phyloP scores from a whole-genome alignment of 1,140 invertebrate species.

The Diorhabda sublineata region DNA sequence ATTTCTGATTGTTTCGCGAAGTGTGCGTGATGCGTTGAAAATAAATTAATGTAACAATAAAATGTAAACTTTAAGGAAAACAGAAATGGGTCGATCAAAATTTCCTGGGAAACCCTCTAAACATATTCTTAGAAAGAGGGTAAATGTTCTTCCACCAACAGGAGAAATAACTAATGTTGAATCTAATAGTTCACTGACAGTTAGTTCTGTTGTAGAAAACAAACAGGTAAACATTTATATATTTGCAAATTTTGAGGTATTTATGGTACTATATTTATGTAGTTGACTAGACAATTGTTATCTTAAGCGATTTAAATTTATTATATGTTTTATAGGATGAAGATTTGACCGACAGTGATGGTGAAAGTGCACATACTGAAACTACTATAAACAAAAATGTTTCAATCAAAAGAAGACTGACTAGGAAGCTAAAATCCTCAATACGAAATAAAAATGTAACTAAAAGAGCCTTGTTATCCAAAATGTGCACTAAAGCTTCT shows the following conservation, averaged over 20 bases:
- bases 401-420: slow-evolving; percentile 31
- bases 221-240: slow-evolving; percentile 47
- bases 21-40: slow-evolving; percentile 28
- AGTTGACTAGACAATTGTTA: too few relatives aligned
- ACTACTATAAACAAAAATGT: slow-evolving; percentile 29
- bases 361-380: slow-evolving; percentile 28
- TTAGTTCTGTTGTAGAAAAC: slow-evolving; percentile 50
- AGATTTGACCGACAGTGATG: slow-evolving; percentile 28
- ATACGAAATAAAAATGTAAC: slow-evolving; percentile 32
- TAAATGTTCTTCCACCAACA: slow-evolving; percentile 65
- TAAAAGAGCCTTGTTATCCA: slow-evolving; percentile 36
- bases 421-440: slow-evolving; percentile 34
- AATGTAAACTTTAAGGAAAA: slow-evolving; percentile 25
- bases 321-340: slow-evolving; percentile 29
- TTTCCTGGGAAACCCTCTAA: slow-evolving; percentile 81
- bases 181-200: slow-evolving; percentile 48
- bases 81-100: slow-evolving; percentile 63
- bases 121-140: slow-evolving; percentile 75
- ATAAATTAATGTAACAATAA: slow-evolving; percentile 24
- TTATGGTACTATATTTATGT: neutral
- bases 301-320: neutral
- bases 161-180: slow-evolving; percentile 47
- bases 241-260: slow-evolving; percentile 11
- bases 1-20: slow-evolving; percentile 19
- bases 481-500: slow-evolving; percentile 31